Percentiles rank a stretch among this genome's conserved stretches.
Evolutionary conservation across 2,888 invertebrate genomes (phyloP).

Genomic region (Eilema griseolum): DNA sequence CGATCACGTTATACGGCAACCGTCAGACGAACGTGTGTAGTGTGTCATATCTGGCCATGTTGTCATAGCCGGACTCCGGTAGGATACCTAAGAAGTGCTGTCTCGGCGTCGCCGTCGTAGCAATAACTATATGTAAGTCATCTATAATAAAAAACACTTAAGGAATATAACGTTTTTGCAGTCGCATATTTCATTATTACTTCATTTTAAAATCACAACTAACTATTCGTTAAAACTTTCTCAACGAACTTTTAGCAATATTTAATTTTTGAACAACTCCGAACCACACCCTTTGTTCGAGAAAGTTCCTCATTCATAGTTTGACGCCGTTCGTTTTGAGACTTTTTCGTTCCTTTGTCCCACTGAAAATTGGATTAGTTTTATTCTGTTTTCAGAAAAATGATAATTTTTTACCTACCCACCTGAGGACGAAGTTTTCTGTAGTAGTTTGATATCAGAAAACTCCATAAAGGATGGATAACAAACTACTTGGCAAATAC

Average conservation of each 20-base stretch:
- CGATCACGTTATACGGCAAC: no score
- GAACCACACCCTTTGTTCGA: conserved; percentile 33
- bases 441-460: neutral
- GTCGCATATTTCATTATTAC: neutral
- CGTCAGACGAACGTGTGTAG: no score
- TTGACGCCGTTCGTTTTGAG: conserved; percentile 16
- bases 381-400: neutral
- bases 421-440: neutral
- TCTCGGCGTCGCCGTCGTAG: no score
- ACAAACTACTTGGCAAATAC: neutral
- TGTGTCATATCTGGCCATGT: no score
- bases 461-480: neutral
- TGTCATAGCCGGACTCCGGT: no score
- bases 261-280: conserved; percentile 41
- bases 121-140: no score
- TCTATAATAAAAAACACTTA: no score
- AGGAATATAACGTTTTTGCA: no score
- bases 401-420: neutral
- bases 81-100: no score
- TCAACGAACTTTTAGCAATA: conserved; percentile 14
- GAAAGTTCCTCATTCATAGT: conserved; percentile 32
- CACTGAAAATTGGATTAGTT: neutral
- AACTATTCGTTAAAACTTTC: conserved; percentile 18
- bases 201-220: neutral
- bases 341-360: conserved; percentile 29